These are phyloP conservation scores for Brienomyrus brachyistius DNA, from an alignment of 2,113 vertebrate genomes.

Conservation along the genomic window DNA sequence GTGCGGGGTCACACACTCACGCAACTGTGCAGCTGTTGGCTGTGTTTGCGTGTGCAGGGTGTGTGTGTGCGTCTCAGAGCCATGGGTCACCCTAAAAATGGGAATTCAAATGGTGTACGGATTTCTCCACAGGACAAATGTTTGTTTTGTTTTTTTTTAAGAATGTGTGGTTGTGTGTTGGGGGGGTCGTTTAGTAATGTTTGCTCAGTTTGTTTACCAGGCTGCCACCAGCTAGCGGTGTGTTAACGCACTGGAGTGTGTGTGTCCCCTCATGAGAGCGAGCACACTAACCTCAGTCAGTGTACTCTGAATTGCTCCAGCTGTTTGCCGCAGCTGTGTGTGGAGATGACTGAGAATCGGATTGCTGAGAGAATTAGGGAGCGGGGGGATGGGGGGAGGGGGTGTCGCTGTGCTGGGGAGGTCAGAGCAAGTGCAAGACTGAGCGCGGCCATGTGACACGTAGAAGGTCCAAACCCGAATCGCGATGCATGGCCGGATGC, in stretches of 20 bases:
- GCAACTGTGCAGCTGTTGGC: background rate
- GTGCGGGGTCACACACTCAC: background rate
- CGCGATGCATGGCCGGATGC: too few species aligned
- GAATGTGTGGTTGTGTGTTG: background rate
- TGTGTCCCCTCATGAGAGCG: background rate
- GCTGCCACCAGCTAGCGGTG: background rate
- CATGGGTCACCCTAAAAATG: background rate
- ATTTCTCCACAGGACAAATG: background rate
- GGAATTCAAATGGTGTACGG: background rate
- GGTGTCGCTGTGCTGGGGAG: background rate
- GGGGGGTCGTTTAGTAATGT: background rate
- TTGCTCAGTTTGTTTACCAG: background rate
- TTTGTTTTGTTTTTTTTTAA: background rate
- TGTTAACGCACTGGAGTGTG: background rate
- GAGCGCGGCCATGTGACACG: background rate
- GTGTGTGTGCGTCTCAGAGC: background rate
- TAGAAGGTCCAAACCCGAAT: background rate
- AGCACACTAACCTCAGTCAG: background rate
- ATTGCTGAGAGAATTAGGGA: background rate
- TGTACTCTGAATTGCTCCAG: constrained; percentile 9
- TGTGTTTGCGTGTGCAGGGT: background rate
- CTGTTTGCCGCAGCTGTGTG: constrained; percentile 28
- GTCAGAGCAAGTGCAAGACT: background rate
- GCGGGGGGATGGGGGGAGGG: background rate
- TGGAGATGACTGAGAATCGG: background rate